phyloP scores from a whole-genome alignment of 2,797 vertebrate species.

The Cirrhinus molitorella region DNA sequence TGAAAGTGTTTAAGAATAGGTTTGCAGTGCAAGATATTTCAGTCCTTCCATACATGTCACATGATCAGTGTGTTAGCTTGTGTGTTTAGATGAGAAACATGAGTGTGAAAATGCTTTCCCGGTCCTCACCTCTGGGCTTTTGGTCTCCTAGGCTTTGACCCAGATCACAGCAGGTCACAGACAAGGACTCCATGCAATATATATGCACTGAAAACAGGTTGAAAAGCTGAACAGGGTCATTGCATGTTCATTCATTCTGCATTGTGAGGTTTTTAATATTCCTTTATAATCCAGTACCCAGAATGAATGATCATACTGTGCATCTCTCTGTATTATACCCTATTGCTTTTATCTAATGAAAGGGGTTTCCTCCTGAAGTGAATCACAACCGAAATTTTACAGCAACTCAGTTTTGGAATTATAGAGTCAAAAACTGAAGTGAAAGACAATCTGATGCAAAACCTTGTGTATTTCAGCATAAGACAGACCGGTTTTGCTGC shows the following conservation, averaged over 20 bases:
- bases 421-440: neutral
- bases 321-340: neutral
- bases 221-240: neutral
- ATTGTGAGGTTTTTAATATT: neutral
- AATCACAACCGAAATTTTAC: neutral
- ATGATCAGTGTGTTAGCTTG: neutral
- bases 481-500: constrained; percentile 15
- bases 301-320: neutral
- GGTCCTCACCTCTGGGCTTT: constrained; percentile 81
- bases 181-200: constrained; percentile 81
- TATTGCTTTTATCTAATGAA: neutral
- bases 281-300: neutral
- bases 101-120: constrained; percentile 89
- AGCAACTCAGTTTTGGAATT: neutral
- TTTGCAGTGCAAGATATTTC: neutral
- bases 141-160: constrained; percentile 92
- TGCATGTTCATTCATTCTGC: neutral
- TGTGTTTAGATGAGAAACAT: constrained; percentile 85
- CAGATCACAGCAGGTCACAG: constrained; percentile 88
- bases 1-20: neutral
- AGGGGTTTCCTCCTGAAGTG: neutral
- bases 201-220: neutral
- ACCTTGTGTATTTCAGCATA: constrained; percentile 33
- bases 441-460: neutral
- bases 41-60: neutral